Conservation (phyloP, 2,113 vertebrate genomes). For the Illadopsis cleaveri region DNA sequence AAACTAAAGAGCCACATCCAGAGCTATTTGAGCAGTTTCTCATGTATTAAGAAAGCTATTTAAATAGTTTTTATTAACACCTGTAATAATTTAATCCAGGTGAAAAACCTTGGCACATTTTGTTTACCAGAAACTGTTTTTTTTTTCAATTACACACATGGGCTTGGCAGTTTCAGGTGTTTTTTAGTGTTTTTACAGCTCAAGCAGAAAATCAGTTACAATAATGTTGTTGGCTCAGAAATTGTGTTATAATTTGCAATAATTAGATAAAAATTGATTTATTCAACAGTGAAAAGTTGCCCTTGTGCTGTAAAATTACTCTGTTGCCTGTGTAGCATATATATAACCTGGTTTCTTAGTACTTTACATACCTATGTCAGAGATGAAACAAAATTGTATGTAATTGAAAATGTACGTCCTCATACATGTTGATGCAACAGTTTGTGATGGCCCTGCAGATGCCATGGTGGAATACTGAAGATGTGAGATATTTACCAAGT, state of each 20-base stretch:
- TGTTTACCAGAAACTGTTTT: neutral
- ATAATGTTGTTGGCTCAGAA: slow-evolving; percentile 14
- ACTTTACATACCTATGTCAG: neutral
- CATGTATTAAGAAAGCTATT: slow-evolving; percentile 4
- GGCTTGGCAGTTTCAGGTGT: slow-evolving; percentile 19
- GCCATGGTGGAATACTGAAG: neutral
- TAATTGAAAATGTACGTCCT: neutral
- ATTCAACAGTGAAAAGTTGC: neutral
- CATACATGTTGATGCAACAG: neutral
- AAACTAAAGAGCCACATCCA: neutral
- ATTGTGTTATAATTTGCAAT: slow-evolving; percentile 10
- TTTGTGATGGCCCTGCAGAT: neutral
- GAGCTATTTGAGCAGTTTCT: slow-evolving; percentile 42
- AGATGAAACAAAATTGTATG: neutral
- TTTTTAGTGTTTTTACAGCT: slow-evolving; percentile 27
- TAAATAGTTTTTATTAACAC: slow-evolving; percentile 27
- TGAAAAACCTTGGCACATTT: neutral
- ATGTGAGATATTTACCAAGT: neutral
- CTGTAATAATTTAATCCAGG: slow-evolving; percentile 41
- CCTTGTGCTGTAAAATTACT: neutral
- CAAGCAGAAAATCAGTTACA: slow-evolving; percentile 52
- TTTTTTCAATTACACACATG: neutral
- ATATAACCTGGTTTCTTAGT: neutral
- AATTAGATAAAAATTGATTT: slow-evolving; percentile 52
- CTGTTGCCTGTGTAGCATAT: neutral